These are phyloP conservation scores for Squalus acanthias DNA, from an alignment of 2,797 vertebrate species.

Conservation along the genomic window DNA sequence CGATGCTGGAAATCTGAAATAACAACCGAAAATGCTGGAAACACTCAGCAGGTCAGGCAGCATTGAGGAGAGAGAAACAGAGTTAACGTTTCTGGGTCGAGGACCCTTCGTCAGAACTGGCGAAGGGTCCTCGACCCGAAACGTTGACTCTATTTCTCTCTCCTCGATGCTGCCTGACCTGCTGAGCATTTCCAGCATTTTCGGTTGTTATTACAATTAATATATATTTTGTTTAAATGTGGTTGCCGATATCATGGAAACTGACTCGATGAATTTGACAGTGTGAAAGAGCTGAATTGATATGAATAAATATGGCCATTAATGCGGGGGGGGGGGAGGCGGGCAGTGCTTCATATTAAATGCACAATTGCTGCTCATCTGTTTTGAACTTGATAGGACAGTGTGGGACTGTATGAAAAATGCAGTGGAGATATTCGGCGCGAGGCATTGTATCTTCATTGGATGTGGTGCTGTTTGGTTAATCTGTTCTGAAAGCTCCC, in stretches of 20 bases:
- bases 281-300: not conserved
- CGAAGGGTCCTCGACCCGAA: no score
- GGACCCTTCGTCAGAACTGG: no score
- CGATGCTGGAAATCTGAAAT: no score
- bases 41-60: no score
- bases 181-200: no score
- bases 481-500: not conserved
- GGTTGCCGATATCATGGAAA: not conserved
- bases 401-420: not conserved
- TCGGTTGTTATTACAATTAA: no score
- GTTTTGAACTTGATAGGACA: not conserved
- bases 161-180: no score
- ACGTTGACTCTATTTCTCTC: no score
- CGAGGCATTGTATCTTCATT: not conserved
- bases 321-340: not conserved
- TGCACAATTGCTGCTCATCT: not conserved
- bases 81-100: no score
- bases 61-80: no score
- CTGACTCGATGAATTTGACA: not conserved
- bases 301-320: not conserved
- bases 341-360: not conserved
- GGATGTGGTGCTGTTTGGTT: not conserved
- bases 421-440: not conserved
- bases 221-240: no score
- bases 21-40: no score